Percentiles rank a stretch among this genome's conserved stretches.
Conservation (phyloP, 2,888 invertebrate species). For the Dasysyrphus albostriatus region DNA sequence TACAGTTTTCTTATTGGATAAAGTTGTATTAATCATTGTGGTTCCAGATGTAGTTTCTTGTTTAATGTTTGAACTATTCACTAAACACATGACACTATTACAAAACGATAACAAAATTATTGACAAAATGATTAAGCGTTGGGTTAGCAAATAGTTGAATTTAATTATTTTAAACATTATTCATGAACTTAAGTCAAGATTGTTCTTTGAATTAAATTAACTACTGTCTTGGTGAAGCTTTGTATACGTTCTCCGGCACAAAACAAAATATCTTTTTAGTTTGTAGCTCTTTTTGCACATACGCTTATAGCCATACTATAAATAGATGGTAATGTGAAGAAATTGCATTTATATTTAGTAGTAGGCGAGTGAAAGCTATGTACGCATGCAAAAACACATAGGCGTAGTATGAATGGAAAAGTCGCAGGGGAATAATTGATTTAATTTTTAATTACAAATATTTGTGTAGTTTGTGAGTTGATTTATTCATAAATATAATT, state of each 20-base stretch:
- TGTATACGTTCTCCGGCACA: neutral
- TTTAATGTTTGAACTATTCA: neutral
- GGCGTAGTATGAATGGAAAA: neutral
- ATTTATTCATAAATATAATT: too few relatives aligned
- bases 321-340: constrained; percentile 35
- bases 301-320: constrained; percentile 10
- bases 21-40: neutral
- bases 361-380: constrained; percentile 54
- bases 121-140: constrained; percentile 13
- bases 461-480: too few relatives aligned
- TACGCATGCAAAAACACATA: constrained; percentile 1
- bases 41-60: neutral
- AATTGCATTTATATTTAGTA: constrained; percentile 51
- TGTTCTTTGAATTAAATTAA: neutral
- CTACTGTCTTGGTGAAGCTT: constrained; percentile 18
- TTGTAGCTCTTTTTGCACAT: constrained; percentile 49
- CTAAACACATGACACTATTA: constrained; percentile 9
- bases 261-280: neutral
- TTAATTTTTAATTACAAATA: neutral
- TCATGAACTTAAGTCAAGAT: neutral
- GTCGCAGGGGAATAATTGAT: neutral
- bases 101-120: constrained; percentile 10
- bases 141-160: neutral
- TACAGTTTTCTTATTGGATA: neutral
- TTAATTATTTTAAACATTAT: constrained; percentile 12